Conservation (phyloP, 2,797 vertebrate species). For the Bradypodion pumilum region DNA sequence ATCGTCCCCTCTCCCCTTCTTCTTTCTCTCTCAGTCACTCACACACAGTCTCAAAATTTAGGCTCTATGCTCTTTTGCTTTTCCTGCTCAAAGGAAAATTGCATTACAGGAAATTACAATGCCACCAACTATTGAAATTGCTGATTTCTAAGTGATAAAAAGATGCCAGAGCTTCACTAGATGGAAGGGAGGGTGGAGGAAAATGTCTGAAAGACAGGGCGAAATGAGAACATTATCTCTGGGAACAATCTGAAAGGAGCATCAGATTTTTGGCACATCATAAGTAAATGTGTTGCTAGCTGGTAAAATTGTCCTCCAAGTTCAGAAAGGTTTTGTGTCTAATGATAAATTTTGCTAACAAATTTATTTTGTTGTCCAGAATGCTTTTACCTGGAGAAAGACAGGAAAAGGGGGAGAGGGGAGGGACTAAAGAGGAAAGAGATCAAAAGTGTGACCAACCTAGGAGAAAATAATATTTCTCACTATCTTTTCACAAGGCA, state of each 20-base stretch:
- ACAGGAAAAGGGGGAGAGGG: background rate
- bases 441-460: background rate
- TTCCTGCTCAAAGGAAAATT: constrained; percentile 12
- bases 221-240: constrained; percentile 34
- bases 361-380: constrained; percentile 6
- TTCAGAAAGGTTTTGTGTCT: background rate
- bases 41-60: background rate
- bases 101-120: constrained; percentile 11
- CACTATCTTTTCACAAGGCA: background rate
- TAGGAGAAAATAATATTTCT: background rate
- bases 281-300: constrained; percentile 25
- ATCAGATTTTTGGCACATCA: constrained; percentile 13
- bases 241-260: constrained; percentile 29
- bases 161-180: background rate
- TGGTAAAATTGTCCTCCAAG: background rate
- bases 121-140: background rate
- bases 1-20: background rate
- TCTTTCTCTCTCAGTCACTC: background rate
- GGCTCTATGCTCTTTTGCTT: background rate
- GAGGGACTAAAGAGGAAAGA: too few species aligned
- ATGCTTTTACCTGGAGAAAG: background rate
- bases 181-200: background rate
- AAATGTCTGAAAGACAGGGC: constrained; percentile 16
- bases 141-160: constrained; percentile 12
- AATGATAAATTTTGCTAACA: constrained; percentile 2